Evolutionary conservation across 2,797 vertebrate genomes (phyloP).

Genomic region (Steatocranus sp.): DNA sequence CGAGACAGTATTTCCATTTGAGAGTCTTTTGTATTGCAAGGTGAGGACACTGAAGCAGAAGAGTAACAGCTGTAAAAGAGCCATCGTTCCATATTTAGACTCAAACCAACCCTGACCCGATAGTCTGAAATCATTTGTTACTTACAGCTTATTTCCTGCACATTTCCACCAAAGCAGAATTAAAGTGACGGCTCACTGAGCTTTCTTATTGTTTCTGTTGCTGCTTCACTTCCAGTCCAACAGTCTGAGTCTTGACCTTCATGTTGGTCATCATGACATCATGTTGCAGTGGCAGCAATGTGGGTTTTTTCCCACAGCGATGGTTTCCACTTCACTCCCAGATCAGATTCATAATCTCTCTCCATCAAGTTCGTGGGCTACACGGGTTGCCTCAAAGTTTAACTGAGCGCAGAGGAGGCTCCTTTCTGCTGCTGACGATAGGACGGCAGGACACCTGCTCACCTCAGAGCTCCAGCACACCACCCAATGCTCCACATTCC

Average conservation of each 20-base stretch:
- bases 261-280: neutral
- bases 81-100: neutral
- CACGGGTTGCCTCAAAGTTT: neutral
- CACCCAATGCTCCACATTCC: neutral
- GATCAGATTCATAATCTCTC: neutral
- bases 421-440: neutral
- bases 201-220: neutral
- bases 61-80: neutral
- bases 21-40: accelerated
- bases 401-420: neutral
- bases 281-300: neutral
- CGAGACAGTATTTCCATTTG: neutral
- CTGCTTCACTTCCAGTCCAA: neutral
- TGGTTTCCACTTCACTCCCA: neutral
- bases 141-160: neutral
- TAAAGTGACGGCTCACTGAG: neutral
- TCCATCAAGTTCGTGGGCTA: neutral
- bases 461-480: neutral
- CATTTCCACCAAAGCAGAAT: neutral
- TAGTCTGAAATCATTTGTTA: neutral
- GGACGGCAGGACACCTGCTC: neutral
- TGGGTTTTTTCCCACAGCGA: neutral
- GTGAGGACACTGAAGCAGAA: neutral
- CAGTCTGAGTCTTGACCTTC: neutral
- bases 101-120: neutral